A percentile compares a stretch with the other conserved stretches of the same genome.
Conservation (phyloP, 1,140 invertebrate species). For the Cydia splendana region DNA sequence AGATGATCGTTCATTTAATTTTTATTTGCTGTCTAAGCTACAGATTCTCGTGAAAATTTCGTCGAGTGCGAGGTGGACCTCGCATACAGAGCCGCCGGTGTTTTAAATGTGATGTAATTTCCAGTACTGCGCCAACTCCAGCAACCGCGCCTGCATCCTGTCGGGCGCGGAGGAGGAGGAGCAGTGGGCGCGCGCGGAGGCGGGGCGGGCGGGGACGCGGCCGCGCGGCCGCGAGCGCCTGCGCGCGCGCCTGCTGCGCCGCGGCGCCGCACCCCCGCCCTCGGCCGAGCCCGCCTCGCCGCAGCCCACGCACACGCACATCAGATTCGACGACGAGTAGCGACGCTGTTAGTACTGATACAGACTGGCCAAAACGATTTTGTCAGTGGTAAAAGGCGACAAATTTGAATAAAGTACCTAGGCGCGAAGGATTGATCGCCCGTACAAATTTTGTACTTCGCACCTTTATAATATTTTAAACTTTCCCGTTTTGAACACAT, state of each 20-base stretch:
- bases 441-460: too few species aligned
- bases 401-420: too few species aligned
- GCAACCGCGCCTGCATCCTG: conserved; percentile 47
- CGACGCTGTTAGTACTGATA: neutral
- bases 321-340: conserved; percentile 64
- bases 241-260: conserved; percentile 38
- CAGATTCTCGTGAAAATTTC: too few species aligned
- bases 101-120: conserved; percentile 2
- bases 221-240: conserved; percentile 39
- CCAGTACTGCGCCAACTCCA: conserved; percentile 53
- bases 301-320: conserved; percentile 69
- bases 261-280: conserved; percentile 29
- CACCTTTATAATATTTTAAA: too few species aligned
- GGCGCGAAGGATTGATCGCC: too few species aligned
- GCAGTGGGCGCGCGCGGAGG: conserved; percentile 58
- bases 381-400: too few species aligned
- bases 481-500: too few species aligned
- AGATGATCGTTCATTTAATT: neutral
- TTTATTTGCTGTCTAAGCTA: neutral
- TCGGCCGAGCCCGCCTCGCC: conserved; percentile 56
- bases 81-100: too few species aligned
- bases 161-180: conserved; percentile 55
- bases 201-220: conserved; percentile 38
- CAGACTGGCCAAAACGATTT: neutral
- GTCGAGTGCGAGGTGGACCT: too few species aligned